These are phyloP conservation scores for Colossoma macropomum DNA, from an alignment of 2,113 vertebrate species.

Conservation along the genomic window DNA sequence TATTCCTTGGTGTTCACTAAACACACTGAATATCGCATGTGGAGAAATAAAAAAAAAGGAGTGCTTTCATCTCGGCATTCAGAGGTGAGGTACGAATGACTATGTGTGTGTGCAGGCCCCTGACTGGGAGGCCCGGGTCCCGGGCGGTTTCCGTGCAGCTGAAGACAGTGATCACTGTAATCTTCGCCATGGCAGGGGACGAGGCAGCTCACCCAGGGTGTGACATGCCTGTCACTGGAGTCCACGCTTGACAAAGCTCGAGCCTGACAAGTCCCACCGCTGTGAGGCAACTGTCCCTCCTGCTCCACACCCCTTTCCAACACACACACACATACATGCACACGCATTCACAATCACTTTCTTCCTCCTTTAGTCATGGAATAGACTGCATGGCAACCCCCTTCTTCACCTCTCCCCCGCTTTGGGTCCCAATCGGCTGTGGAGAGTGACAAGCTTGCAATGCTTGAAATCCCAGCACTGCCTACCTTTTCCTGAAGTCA, in stretches of 20 bases:
- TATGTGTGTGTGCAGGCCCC: conserved; percentile 34
- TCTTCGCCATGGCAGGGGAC: conserved; percentile 66
- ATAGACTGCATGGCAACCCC: conserved; percentile 56
- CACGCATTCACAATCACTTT: conserved; percentile 46
- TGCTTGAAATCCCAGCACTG: conserved; percentile 67
- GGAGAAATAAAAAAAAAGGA: not conserved
- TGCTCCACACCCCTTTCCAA: conserved; percentile 59
- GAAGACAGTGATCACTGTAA: conserved; percentile 71
- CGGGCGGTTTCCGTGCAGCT: conserved; percentile 58
- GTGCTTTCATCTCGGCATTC: conserved; percentile 12
- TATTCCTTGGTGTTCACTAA: conserved; percentile 12
- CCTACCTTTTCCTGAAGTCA: conserved; percentile 59
- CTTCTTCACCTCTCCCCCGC: conserved; percentile 57
- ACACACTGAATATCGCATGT: not conserved
- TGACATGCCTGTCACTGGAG: conserved; percentile 70
- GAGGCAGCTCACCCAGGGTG: conserved; percentile 69
- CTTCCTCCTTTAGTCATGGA: conserved; percentile 61
- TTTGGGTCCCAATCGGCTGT: conserved; percentile 65
- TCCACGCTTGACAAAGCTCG: conserved; percentile 70
- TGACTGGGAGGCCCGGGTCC: conserved; percentile 42
- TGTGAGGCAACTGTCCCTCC: conserved; percentile 68
- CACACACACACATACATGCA: conserved; percentile 45
- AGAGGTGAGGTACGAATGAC: not conserved
- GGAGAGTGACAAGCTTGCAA: conserved; percentile 72
- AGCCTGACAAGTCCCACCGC: conserved; percentile 73